Conservation (phyloP, 2,113 vertebrate genomes). For the Xenus cinereus region DNA sequence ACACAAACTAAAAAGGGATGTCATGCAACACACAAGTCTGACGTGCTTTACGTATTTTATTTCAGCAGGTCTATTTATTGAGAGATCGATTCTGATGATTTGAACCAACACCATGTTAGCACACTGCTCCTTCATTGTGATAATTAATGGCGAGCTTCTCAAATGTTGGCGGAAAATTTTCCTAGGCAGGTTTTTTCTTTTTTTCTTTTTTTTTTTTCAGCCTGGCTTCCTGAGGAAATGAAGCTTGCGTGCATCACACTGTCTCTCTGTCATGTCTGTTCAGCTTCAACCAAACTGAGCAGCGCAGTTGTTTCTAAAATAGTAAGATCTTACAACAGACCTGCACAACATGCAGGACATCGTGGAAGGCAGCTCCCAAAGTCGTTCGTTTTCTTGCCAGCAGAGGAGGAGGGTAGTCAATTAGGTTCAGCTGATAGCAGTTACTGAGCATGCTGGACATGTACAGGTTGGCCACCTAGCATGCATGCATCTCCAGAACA, state of each 20-base stretch:
- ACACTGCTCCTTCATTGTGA: slow-evolving; percentile 9
- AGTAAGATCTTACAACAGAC: not conserved
- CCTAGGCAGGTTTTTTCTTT: not conserved
- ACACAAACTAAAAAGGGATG: not conserved
- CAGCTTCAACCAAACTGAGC: slow-evolving; percentile 36
- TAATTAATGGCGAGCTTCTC: slow-evolving; percentile 22
- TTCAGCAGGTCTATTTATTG: not conserved
- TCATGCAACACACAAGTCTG: not conserved
- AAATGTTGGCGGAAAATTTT: slow-evolving; percentile 17
- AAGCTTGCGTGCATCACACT: slow-evolving; percentile 49
- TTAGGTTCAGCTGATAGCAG: not conserved
- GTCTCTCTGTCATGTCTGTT: slow-evolving; percentile 44
- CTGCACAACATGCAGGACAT: not conserved
- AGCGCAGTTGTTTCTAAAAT: not conserved
- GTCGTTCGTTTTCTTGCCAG: not conserved
- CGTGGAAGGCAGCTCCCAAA: not conserved
- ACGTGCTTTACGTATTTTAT: not conserved
- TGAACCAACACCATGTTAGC: not conserved
- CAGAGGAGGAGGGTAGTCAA: not conserved
- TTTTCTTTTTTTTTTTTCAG: not conserved
- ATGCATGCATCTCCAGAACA: not conserved
- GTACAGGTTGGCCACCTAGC: not conserved
- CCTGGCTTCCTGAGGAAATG: slow-evolving; percentile 45
- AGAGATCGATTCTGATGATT: not conserved
- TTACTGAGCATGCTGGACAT: not conserved